Evolutionary conservation across 2,113 vertebrate genomes (phyloP), one percentile per base, ranked within the genome.

Genomic region (Larimichthys polyactis): DNA sequence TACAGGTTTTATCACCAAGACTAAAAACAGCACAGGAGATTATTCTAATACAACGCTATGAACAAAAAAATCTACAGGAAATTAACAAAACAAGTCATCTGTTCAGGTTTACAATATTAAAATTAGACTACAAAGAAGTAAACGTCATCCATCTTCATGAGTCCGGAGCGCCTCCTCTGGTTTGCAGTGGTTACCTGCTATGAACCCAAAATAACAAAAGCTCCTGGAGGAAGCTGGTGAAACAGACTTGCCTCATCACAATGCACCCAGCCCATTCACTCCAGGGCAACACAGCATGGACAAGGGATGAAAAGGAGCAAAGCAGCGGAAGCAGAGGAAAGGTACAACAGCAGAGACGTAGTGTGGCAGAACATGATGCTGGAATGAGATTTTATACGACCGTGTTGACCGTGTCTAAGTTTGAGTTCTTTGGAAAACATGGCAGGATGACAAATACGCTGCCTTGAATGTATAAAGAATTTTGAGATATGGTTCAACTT

Each of bases 321-420:
- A 84, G 87, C 75, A 75, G 82, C 78, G 73, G 81, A 78, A 84
- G 77, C 52, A 78, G 63, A 73, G 24, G 81, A 77, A 73, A 75
- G 64, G 11, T 52, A 49, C 6, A 48, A 49, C 22, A 84, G 63
- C 69, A 81, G 81, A 76, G 79, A 63, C 15, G 49, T 2, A 65
- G 79, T 72, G 89, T 79, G 83, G 83, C 83, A 91, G 82, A 87
- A 88, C 84, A 72, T 75, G 84, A 63, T 49, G 77, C 32, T 36
- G 43, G 70, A 71, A 40, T 36, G 55, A 27, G 68, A 48, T 22
- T 24, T 27, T 8, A 24, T 32, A 22, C 20, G 1, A 6, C 4
- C 7, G 2, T 10, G 40, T 27, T 11, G 22, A 20, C 15, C 6
- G 55, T 24, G 24, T 36, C 24, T 48, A 32, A 11, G 6, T 27